Percentiles rank a stretch among this genome's conserved stretches.
These are phyloP conservation scores for Aurelia aurita DNA, from an alignment of 30 jellyfish, hydroid and myxozoan genomes.

Conservation along the genomic window DNA sequence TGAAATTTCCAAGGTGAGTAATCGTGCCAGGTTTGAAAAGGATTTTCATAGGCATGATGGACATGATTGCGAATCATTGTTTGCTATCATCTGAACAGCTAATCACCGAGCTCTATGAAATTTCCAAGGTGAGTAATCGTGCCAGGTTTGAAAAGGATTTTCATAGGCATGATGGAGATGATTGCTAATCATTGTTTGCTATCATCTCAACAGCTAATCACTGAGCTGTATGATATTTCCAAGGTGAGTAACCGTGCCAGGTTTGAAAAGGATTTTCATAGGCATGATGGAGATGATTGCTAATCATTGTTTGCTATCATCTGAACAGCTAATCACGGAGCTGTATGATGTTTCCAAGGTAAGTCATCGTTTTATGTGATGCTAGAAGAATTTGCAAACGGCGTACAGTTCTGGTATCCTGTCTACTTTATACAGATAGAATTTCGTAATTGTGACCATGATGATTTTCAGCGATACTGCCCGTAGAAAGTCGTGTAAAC, in stretches of 20 bases:
- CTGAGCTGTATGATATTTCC: conserved; percentile 44
- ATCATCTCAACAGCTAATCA: conserved; percentile 57
- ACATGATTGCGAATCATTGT: conserved; percentile 48
- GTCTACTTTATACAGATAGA: too few species aligned
- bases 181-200: conserved; percentile 34
- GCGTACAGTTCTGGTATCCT: too few species aligned
- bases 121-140: conserved; percentile 31
- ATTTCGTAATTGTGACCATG: too few species aligned
- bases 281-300: conserved; percentile 67
- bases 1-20: conserved; percentile 42
- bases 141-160: conserved; percentile 65
- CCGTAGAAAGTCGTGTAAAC: too few species aligned
- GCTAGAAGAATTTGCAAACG: too few species aligned
- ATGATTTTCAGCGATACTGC: too few species aligned
- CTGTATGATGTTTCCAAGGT: conserved; percentile 50
- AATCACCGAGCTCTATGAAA: conserved; percentile 39
- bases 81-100: conserved; percentile 59
- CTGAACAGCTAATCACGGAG: conserved; percentile 59
- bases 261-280: conserved; percentile 43
- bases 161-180: conserved; percentile 60
- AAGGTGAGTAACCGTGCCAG: conserved; percentile 50
- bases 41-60: conserved; percentile 54
- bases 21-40: conserved; percentile 48
- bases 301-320: conserved; percentile 38
- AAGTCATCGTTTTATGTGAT: not conserved